Percentiles rank a stretch among this genome's conserved stretches.
phyloP scores from a whole-genome alignment of 2,113 vertebrate genomes.

The Poeciliopsis occidentalis region DNA sequence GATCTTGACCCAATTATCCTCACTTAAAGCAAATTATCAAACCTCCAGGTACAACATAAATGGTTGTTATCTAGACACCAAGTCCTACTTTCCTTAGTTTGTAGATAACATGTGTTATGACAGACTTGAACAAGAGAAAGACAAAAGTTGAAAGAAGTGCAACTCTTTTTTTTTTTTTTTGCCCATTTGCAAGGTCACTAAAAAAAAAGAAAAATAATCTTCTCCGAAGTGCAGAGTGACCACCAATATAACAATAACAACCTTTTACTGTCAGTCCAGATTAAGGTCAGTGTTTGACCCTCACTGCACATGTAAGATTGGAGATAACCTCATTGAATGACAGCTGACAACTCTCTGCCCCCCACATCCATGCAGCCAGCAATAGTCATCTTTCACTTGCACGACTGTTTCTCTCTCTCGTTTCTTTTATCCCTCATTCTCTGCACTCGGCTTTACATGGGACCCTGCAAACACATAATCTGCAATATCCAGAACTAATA shows the following conservation, averaged over 20 bases:
- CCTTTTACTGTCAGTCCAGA: constrained; percentile 39
- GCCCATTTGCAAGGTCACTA: constrained; percentile 18
- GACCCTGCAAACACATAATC: constrained; percentile 66
- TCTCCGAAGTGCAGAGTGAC: constrained; percentile 16
- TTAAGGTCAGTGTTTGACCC: constrained; percentile 55
- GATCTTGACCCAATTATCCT: too few relatives aligned
- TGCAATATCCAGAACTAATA: constrained; percentile 62
- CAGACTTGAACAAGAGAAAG: too few relatives aligned
- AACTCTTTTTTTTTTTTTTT: not conserved
- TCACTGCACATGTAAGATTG: constrained; percentile 15
- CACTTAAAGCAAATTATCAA: too few relatives aligned
- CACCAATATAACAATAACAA: constrained; percentile 27
- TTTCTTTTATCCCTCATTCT: constrained; percentile 60
- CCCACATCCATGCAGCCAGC: constrained; percentile 32
- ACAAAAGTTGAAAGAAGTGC: too few relatives aligned
- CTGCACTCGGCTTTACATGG: constrained; percentile 50
- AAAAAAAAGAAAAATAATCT: not conserved
- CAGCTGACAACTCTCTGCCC: constrained; percentile 42
- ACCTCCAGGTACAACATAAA: too few relatives aligned
- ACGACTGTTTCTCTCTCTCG: constrained; percentile 2
- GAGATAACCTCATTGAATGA: constrained; percentile 46
- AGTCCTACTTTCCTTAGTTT: too few relatives aligned
- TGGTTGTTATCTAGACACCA: too few relatives aligned
- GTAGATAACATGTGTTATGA: too few relatives aligned
- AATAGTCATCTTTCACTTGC: constrained; percentile 31